Evolutionary conservation across 2,113 vertebrate species (phyloP).

Genomic region (Coracopsis vasa): DNA sequence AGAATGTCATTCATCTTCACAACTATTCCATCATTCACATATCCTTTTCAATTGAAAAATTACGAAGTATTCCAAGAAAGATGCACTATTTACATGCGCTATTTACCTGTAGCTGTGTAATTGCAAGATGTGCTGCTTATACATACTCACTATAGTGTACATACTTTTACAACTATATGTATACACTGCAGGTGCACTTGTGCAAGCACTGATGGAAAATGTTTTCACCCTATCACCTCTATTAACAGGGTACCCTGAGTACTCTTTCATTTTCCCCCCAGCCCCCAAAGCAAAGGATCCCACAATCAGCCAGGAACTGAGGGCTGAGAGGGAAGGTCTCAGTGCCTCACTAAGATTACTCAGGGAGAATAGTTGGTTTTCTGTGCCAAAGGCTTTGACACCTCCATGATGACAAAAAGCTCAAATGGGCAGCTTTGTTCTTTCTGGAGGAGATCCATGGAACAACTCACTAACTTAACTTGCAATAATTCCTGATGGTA

Average conservation of each 20-base stretch:
- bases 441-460: background rate
- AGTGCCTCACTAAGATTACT: background rate
- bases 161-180: background rate
- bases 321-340: background rate
- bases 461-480: background rate
- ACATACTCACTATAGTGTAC: background rate
- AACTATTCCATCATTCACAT: background rate
- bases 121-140: background rate
- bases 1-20: background rate
- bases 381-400: background rate
- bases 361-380: background rate
- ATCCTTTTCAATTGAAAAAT: background rate
- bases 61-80: background rate
- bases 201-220: background rate
- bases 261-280: background rate
- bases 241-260: background rate
- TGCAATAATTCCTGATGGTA: background rate
- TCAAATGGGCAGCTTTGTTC: background rate
- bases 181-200: background rate
- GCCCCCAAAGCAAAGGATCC: background rate
- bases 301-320: background rate
- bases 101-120: background rate
- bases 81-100: background rate
- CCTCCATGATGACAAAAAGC: background rate
- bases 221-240: background rate